phyloP scores from a whole-genome alignment of 2,113 vertebrate genomes.

The Zapus hudsonius region DNA sequence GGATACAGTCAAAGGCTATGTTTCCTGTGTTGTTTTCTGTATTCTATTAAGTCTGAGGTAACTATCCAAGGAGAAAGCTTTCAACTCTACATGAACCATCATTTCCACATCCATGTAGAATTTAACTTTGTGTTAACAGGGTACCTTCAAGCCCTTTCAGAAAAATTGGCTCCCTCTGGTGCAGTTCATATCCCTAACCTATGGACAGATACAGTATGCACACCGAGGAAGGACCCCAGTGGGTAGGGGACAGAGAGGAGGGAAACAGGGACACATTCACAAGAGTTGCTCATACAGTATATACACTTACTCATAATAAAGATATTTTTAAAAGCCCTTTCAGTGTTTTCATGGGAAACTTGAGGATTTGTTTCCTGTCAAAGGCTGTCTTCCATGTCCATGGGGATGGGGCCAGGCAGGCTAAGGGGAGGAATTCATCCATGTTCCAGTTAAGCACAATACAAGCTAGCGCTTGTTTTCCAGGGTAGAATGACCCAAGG shows the following conservation, averaged over 20 bases:
- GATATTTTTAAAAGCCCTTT: no score
- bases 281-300: no score
- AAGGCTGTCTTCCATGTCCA: not conserved
- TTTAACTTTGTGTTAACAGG: conserved; percentile 2
- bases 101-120: not conserved
- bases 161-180: no score
- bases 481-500: conserved; percentile 10
- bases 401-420: not conserved
- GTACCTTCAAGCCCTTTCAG: no score
- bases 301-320: no score
- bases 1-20: not conserved
- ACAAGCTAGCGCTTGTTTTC: conserved; percentile 16
- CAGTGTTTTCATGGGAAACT: not conserved
- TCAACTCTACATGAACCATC: conserved; percentile 1
- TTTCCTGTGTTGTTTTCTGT: not conserved
- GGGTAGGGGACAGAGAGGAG: no score
- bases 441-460: conserved; percentile 27
- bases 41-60: not conserved
- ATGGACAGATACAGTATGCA: no score
- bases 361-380: not conserved
- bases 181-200: no score
- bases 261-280: no score
- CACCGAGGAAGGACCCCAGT: no score
- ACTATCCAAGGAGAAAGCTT: conserved; percentile 16
- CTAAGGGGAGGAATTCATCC: not conserved